Conservation (phyloP, 2,888 invertebrate species). For the Ochlodes sylvanus region DNA sequence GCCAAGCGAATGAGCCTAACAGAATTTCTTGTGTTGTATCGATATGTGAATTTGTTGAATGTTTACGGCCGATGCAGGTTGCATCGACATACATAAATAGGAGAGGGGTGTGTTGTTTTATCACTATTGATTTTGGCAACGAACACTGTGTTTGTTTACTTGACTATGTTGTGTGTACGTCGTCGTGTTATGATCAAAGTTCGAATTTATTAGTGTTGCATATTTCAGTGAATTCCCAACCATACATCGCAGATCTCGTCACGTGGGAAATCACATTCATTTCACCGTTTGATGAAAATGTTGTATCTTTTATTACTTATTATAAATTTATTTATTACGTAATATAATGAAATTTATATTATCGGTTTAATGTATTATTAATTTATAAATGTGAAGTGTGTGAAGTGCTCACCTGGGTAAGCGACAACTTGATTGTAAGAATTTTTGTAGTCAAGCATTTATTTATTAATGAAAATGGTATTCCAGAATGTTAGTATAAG, state of each 20-base stretch:
- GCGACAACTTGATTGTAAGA: too few relatives aligned
- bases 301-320: too few relatives aligned
- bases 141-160: slow-evolving; percentile 3
- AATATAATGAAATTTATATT: too few relatives aligned
- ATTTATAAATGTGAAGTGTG: too few relatives aligned
- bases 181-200: slow-evolving; percentile 9
- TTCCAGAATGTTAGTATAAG: not conserved
- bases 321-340: too few relatives aligned
- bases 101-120: slow-evolving; percentile 12
- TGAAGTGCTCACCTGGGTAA: too few relatives aligned
- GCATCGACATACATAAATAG: slow-evolving; percentile 8
- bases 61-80: slow-evolving; percentile 17
- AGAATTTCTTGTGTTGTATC: slow-evolving; percentile 25
- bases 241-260: not conserved
- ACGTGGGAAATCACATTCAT: not conserved
- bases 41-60: slow-evolving; percentile 21
- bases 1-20: slow-evolving; percentile 24
- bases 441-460: too few relatives aligned
- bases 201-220: not conserved
- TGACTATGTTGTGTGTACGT: not conserved
- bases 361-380: too few relatives aligned
- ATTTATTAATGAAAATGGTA: too few relatives aligned
- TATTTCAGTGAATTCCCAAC: not conserved
- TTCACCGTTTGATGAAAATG: not conserved
- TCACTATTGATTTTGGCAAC: slow-evolving; percentile 16